A percentile compares a stretch with the other conserved stretches of the same genome.
Evolutionary conservation across 2,797 vertebrate genomes (phyloP).

Genomic region (Platalea minor): DNA sequence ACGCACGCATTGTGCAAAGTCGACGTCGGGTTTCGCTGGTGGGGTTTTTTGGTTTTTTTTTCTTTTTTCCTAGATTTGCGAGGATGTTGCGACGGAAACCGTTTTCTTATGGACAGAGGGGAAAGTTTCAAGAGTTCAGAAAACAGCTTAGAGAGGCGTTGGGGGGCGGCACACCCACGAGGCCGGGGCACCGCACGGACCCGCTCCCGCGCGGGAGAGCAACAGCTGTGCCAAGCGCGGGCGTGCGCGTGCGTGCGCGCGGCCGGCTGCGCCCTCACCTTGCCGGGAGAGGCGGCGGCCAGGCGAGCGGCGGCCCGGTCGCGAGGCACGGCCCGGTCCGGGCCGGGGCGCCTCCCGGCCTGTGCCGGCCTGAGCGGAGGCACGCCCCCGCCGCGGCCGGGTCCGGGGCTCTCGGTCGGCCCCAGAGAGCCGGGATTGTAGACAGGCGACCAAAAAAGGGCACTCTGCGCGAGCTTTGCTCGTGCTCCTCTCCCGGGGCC

Average conservation of each 20-base stretch:
- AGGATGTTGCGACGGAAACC: background rate
- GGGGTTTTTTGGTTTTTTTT: background rate
- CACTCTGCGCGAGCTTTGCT: too few relatives aligned
- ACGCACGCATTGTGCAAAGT: background rate
- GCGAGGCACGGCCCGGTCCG: too few relatives aligned
- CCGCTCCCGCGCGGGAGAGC: background rate
- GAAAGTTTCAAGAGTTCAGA: background rate
- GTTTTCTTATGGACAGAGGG: fast-evolving
- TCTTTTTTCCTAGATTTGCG: background rate
- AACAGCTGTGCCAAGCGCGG: background rate
- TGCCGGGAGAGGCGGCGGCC: background rate
- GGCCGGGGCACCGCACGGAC: background rate
- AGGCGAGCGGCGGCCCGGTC: background rate
- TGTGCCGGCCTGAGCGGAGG: background rate
- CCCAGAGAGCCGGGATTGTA: background rate
- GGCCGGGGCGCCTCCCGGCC: background rate
- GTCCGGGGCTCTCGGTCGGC: background rate
- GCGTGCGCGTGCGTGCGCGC: too few relatives aligned
- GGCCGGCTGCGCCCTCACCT: background rate
- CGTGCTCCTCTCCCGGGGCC: background rate
- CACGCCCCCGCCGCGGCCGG: background rate
- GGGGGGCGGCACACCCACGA: background rate
- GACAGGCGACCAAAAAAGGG: background rate
- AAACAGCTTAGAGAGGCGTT: background rate
- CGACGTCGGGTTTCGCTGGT: fast-evolving